These are phyloP conservation scores for Baryphthengus martii DNA, from an alignment of 2,113 vertebrate species.

Conservation along the genomic window DNA sequence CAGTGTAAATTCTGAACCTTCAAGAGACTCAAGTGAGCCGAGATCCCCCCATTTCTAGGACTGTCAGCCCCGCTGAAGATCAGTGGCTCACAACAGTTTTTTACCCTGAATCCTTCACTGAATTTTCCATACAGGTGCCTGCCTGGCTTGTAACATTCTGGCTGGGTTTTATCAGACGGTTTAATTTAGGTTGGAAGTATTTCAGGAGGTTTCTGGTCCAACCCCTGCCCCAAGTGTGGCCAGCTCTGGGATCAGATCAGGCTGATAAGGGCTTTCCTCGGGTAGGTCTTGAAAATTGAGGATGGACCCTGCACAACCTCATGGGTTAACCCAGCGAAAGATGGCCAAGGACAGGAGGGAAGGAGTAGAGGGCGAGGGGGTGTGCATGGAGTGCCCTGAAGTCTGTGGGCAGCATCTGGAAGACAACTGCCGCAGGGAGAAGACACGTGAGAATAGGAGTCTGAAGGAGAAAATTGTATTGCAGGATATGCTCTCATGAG, in stretches of 20 bases:
- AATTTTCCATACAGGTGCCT: not conserved
- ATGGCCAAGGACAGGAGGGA: not conserved
- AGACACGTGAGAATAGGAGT: not conserved
- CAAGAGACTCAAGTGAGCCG: not conserved
- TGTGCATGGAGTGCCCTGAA: not conserved
- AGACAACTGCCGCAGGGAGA: not conserved
- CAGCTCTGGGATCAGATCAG: not conserved
- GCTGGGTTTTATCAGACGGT: not conserved
- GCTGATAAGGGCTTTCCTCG: not conserved
- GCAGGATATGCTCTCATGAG: not conserved
- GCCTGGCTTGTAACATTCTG: not conserved
- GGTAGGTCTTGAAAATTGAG: not conserved
- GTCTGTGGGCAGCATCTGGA: not conserved
- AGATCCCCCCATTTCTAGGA: not conserved
- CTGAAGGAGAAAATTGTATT: not conserved
- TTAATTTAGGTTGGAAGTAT: not conserved
- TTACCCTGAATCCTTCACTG: not conserved
- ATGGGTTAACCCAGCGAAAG: not conserved
- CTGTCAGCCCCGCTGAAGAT: not conserved
- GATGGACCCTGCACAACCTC: not conserved
- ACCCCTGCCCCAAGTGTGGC: not conserved
- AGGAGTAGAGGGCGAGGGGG: fast-evolving
- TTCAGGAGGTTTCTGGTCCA: not conserved
- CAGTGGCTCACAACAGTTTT: not conserved
- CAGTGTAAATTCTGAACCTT: not conserved